Evolutionary conservation across 1,140 invertebrate genomes (phyloP), one percentile per base, ranked within the genome.

Genomic region (Lucilia sericata): DNA sequence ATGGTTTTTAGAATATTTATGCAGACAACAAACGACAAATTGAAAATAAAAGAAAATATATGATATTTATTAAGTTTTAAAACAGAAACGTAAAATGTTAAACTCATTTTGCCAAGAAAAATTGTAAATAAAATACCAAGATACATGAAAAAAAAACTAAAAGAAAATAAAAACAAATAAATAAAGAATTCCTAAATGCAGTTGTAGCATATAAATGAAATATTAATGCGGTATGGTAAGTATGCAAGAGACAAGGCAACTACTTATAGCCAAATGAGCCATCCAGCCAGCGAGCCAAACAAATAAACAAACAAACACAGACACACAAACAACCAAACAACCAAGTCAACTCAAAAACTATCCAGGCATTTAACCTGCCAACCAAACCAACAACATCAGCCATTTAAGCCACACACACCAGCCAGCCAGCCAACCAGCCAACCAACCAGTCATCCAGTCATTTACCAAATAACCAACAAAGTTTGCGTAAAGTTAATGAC

Each of bases 171-270:
- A 30, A 30, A 30, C 25, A 70, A 70, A 19, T 19, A 55, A 55
- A 70, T 19, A 7, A 70, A 70, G 19, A 21, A 70, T 12, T 70
- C 19, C 19, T 70, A 70, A 70, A 70, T 70, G 65, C 65, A 21
- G 65, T 70, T 21, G 65, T 70, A 21, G 65, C 65, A 70, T 70
- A 70, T 19, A 9, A 70, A 70, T 70, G 65, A 70, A 70, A 70
- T 70, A 70, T 70, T 70, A 70, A 70, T 70, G 65, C 65, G 65
- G 65, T 25, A 42, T 42, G 65, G 19, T 21, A 21, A 21, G 65
- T 21, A 25, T 70, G 51, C 65, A 21, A 21, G 19, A 70, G 17
- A 70, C 19, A 70, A 1, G 19, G n/a, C 8, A 42, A 42, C 42
- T 70, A 70, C 60, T 21, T 70, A 70, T 12, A 55, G 51, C 51